Base-by-base conservation (phyloP, 2,797 vertebrate genomes). In the Macropodus opercularis region DNA sequence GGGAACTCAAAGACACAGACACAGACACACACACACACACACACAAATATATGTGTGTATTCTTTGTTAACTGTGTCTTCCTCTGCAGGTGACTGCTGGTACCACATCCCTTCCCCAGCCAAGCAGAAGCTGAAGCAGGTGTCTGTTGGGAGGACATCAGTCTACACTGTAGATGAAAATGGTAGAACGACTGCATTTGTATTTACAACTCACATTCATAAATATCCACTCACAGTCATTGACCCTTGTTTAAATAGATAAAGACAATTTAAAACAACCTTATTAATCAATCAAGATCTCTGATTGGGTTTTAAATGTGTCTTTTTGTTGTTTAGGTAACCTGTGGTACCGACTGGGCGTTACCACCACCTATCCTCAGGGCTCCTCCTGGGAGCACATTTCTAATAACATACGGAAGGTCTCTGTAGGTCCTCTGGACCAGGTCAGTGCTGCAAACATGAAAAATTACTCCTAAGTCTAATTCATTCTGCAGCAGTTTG, bases 351-450 rank as follows among this genome's bases (percentile, higher is more conserved):
- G 97, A 0, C 92, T 94, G 15, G 96, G 94, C 1, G 91, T 98
- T 86, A 94, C 95, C 0, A 95, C 97, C 52, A 95, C 94, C 81
- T 98, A 98, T 85, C 97, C 97, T 3, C 97, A 98, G 79, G 98
- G 98, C 47, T 94, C 95, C 2, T 79, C 88, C 21, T 99, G 98
- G 97, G 95, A 97, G 17, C 95, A 97, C 2, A 94, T 98, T 63
- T 99, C 97, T 24, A 98, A 96, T 75, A 99, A 99, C 1, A 95
- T 99, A 50, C 94, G 96, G 13, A 95, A 91, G 56, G 95, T 99
- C 51, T 98, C 96, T 1, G 80, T 95, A 6, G 98, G 98, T 3
- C 98, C 97, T 8, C 85, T 98, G 81, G 96, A 99, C 88, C 98
- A 99, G 96, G 98, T 29, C 5, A 21, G n/a, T 3, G 12, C 12